Percentiles rank a stretch among this genome's conserved stretches.
Evolutionary conservation across 2,797 vertebrate species (phyloP).

Genomic region (Aeoliscus strigatus): DNA sequence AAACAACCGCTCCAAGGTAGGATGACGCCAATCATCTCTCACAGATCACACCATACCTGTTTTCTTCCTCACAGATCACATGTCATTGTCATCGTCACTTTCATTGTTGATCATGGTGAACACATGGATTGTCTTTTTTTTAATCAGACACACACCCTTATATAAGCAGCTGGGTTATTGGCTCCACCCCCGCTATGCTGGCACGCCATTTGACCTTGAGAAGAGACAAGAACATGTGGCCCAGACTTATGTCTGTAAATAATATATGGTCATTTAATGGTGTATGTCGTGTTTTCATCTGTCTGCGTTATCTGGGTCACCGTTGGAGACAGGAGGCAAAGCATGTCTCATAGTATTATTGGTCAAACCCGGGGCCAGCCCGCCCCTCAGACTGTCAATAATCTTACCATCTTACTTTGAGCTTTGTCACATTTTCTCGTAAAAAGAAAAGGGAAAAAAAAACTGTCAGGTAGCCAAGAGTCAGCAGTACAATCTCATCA

Average conservation of each 20-base stretch:
- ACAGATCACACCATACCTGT: not conserved
- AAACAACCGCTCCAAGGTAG: constrained; percentile 39
- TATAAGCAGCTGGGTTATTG: constrained; percentile 16
- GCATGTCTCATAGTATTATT: constrained; percentile 37
- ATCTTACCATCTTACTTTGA: too few species aligned
- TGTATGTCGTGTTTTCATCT: constrained; percentile 24
- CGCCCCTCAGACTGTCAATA: too few species aligned
- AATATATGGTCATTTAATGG: constrained; percentile 54
- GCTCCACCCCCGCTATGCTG: not conserved
- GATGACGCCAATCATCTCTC: constrained; percentile 14
- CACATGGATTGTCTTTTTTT: constrained; percentile 2
- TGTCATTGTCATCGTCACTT: not conserved
- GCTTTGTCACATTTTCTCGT: too few species aligned
- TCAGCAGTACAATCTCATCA: too few species aligned
- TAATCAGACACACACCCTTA: not conserved
- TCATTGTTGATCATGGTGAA: constrained; percentile 7
- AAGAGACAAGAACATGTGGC: constrained; percentile 26
- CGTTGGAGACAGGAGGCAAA: constrained; percentile 22
- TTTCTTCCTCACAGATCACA: constrained; percentile 5
- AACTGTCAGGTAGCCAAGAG: too few species aligned
- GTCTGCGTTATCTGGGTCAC: constrained; percentile 61
- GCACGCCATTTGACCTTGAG: constrained; percentile 34
- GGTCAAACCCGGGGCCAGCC: constrained; percentile 17
- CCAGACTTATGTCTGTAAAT: constrained; percentile 50
- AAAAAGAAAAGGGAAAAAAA: too few species aligned